phyloP scores from a whole-genome alignment of 2,113 vertebrate genomes.

The Syngnathus floridae region DNA sequence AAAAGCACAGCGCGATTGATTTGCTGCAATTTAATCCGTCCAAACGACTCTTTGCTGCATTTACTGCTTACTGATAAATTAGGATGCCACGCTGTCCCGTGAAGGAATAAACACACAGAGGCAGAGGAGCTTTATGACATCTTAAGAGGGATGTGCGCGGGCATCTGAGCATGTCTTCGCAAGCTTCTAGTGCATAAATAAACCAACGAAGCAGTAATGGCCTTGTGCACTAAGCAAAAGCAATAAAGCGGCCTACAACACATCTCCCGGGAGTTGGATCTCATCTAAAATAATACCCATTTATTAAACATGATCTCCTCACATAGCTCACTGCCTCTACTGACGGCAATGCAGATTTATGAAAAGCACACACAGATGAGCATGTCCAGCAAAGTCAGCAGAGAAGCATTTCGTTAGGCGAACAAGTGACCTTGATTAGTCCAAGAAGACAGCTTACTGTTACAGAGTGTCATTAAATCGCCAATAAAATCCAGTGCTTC shows the following conservation, averaged over 20 bases:
- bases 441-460: constrained; percentile 16
- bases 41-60: constrained; percentile 24
- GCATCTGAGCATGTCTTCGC: constrained; percentile 44
- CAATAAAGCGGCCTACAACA: constrained; percentile 51
- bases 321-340: constrained; percentile 26
- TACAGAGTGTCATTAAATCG: constrained; percentile 8
- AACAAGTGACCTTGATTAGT: constrained; percentile 49
- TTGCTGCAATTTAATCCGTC: constrained; percentile 18
- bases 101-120: constrained; percentile 26
- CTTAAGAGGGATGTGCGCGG: constrained; percentile 41
- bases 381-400: constrained; percentile 19
- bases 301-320: constrained; percentile 57
- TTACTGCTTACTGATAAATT: constrained; percentile 10
- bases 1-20: constrained; percentile 27
- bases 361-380: constrained; percentile 19
- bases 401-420: constrained; percentile 30
- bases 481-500: not conserved
- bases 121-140: constrained; percentile 34
- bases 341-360: constrained; percentile 32
- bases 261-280: constrained; percentile 32
- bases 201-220: constrained; percentile 38
- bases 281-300: constrained; percentile 53
- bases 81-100: constrained; percentile 15
- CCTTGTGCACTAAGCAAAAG: constrained; percentile 46
- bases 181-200: constrained; percentile 53